These are phyloP conservation scores for Plecturocebus donacophilus DNA, from an alignment of 2,113 vertebrate genomes.

Conservation along the genomic window DNA sequence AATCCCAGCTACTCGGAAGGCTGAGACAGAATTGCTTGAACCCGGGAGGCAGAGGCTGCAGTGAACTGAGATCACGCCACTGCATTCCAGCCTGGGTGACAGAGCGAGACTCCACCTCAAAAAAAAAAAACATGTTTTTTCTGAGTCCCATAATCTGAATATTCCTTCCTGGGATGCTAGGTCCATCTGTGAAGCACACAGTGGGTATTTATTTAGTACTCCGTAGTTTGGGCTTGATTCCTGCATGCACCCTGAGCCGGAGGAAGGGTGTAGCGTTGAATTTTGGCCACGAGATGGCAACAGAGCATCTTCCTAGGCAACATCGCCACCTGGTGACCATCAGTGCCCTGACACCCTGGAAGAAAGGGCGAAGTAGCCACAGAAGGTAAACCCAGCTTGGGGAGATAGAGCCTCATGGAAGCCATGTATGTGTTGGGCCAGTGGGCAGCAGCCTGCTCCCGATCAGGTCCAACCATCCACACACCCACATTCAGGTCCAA, in stretches of 20 bases:
- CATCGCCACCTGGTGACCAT: neutral
- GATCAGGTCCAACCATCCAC: accelerated
- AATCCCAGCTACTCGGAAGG: no score
- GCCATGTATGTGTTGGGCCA: no score
- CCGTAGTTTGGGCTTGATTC: accelerated
- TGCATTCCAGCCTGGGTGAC: no score
- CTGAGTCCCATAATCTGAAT: neutral
- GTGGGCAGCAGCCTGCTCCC: neutral
- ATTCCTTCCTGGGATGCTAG: neutral
- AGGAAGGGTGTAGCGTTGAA: neutral
- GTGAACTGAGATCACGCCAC: no score
- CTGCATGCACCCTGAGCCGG: accelerated
- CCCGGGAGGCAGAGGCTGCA: no score
- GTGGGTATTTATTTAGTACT: no score
- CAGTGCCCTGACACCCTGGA: neutral
- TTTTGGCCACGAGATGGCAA: conserved; percentile 11
- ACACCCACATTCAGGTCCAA: neutral
- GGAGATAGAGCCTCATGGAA: accelerated
- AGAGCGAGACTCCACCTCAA: no score
- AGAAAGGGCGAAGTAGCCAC: neutral
- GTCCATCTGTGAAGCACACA: neutral
- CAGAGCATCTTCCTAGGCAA: neutral
- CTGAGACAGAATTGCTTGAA: no score
- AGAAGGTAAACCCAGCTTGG: accelerated
- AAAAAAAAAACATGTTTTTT: no score